phyloP scores from a whole-genome alignment of 2,113 vertebrate species.

The Gopherus evgoodei region DNA sequence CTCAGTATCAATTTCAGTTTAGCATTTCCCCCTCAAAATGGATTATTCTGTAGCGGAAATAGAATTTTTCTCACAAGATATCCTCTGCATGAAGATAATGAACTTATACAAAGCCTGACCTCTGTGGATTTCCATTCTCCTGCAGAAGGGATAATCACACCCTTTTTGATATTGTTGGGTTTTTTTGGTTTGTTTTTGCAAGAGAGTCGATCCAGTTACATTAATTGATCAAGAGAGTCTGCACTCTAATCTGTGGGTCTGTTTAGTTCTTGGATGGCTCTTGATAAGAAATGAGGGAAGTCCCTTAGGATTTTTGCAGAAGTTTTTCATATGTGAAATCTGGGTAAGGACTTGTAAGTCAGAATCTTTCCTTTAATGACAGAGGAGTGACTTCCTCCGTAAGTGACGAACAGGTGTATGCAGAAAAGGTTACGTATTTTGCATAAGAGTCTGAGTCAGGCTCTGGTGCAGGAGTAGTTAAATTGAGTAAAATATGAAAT shows the following conservation, averaged over 20 bases:
- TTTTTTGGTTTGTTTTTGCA: too few relatives aligned
- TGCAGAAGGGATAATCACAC: too few relatives aligned
- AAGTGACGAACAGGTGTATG: constrained; percentile 13
- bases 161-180: too few relatives aligned
- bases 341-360: background rate
- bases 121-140: too few relatives aligned
- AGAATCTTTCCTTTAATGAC: background rate
- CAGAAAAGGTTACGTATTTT: background rate
- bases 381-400: constrained; percentile 4
- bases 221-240: too few relatives aligned
- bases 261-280: rapidly evolving
- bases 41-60: too few relatives aligned
- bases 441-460: background rate
- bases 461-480: constrained; percentile 12
- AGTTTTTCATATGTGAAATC: background rate
- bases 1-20: background rate
- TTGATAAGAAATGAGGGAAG: background rate
- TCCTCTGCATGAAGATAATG: too few relatives aligned
- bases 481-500: background rate
- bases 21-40: too few relatives aligned
- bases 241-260: background rate
- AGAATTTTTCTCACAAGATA: too few relatives aligned
- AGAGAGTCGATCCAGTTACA: too few relatives aligned
- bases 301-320: background rate
- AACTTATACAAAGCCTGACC: too few relatives aligned